Base-by-base conservation (phyloP, 2,113 vertebrate genomes). In the Bos javanicus region DNA sequence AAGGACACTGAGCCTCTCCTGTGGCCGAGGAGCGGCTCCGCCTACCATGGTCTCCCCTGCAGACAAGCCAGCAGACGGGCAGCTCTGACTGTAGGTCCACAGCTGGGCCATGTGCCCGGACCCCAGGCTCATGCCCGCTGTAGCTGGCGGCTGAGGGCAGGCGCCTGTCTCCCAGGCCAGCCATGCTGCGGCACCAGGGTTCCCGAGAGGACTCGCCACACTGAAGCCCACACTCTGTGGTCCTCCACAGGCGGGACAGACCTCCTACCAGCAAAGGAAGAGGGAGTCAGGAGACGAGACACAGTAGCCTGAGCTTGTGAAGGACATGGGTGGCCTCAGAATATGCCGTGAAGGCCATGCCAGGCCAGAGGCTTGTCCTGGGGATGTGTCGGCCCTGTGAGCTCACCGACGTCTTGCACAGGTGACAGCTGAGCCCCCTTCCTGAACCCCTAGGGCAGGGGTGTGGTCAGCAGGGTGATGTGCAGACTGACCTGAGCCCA, bases 361-460 rank as follows among this genome's bases (percentile, higher is more conserved):
- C 30, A 10, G 25, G 12, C 4, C 2, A 33, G n/a, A 14, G 95
- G 21, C 36, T 52, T 16, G 43, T 76, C 36, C 57, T 25, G 19
- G 50, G 52, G 56, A 57, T 30, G n/a, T 1, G 52, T 5, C 0
- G 0, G 39, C 12, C 76, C 36, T 76, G 3, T 1, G 52, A 30
- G 4, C 39, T 59, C 82, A 74, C 36, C 14, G 62, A 74, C 78
- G 17, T 36, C 67, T 87, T 46, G n/a, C 71, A 71, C 86, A 97
- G 95, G 90, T 16, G 71, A 93, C 52, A 95, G 30, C 48, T 21
- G 82, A 83, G 91, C 95, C 93, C 48, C 62, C 97, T 92, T 82
- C 82, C 78, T 84, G 59, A 96, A 81, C 88, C 82, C n/a, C 89
- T 46, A 19, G 43, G 95, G 21, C 2, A 33, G 25, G 82, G 43